Evolutionary conservation across 2,113 vertebrate species (phyloP), one percentile per base, ranked within the genome.

Genomic region (Triplophysa tibetana): DNA sequence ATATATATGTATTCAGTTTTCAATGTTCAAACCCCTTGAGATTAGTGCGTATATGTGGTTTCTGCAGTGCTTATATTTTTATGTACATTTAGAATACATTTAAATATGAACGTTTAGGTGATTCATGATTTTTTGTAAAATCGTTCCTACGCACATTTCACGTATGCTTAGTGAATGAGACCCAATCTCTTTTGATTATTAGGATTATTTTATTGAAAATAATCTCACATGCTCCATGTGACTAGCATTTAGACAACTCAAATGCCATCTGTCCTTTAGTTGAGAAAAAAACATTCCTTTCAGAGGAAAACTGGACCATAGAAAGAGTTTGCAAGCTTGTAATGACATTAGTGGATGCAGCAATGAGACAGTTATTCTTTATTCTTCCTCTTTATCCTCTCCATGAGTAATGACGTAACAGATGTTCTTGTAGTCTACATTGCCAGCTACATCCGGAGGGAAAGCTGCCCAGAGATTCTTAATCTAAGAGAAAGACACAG

Each of bases 351-450:
- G 16, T 26, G 19, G 61, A 0, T 8, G 11, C 43, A 0, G 26
- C n/a, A 26, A 29, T 41, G 63, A 56, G 58, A 26, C 1, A 23
- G 3, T 13, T 17, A 4, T 56, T 61, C 85, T 88, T 85, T 86
- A 54, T 58, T 86, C 80, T 45, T 86, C 70, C 50, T 90, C 91
- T 79, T 95, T 96, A 56, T 95, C 94, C 79, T 96, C 95, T 88
- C 95, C 96, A 60, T 96, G 96, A 87, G 96, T 97, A 91, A 96
- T 97, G 92, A 97, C 94, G 23, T 97, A 95, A 92, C 95, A 96
- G 92, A 97, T 96, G 89, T 94, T 96, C 93, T 97, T 97, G 93
- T 96, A 97, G 91, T 96, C 95, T 2, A 94, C 89, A 2, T 94
- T 94, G 87, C 93, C 93, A 17, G 89, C 92, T 75, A 94, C 93